phyloP scores from a whole-genome alignment of 1,140 invertebrate species.

The Nasonia vitripennis region DNA sequence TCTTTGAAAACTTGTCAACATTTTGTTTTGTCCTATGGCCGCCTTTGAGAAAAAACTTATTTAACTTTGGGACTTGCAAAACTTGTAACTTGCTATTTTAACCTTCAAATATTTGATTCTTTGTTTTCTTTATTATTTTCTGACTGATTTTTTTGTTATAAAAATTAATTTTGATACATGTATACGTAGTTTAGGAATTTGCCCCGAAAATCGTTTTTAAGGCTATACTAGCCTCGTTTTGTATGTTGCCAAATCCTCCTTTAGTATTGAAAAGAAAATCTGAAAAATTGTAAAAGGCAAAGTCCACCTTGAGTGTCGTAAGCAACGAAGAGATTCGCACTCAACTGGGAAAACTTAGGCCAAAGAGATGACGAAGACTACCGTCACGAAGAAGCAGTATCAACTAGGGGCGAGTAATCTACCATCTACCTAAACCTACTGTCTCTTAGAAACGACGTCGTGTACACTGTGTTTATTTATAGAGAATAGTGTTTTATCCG shows the following conservation, averaged over 20 bases:
- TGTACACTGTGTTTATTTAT: conserved; percentile 68
- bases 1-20: background rate
- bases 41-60: background rate
- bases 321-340: conserved; percentile 62
- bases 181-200: background rate
- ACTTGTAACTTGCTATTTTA: background rate
- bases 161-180: background rate
- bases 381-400: conserved; percentile 68
- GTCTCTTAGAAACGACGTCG: conserved; percentile 71
- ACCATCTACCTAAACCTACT: conserved; percentile 72
- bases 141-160: background rate
- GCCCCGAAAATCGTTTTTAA: conserved; percentile 8
- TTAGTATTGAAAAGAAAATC: conserved; percentile 31
- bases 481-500: conserved; percentile 45
- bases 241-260: background rate
- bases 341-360: conserved; percentile 64
- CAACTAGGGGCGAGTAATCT: conserved; percentile 75
- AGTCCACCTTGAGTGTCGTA: conserved; percentile 62
- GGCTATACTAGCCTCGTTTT: background rate
- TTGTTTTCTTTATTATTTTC: background rate
- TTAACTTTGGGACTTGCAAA: background rate
- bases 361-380: conserved; percentile 67
- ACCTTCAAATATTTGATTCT: background rate
- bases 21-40: conserved; percentile 8
- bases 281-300: conserved; percentile 51